Base-by-base conservation (phyloP, 2,888 invertebrate genomes). In the Diloba caeruleocephala region DNA sequence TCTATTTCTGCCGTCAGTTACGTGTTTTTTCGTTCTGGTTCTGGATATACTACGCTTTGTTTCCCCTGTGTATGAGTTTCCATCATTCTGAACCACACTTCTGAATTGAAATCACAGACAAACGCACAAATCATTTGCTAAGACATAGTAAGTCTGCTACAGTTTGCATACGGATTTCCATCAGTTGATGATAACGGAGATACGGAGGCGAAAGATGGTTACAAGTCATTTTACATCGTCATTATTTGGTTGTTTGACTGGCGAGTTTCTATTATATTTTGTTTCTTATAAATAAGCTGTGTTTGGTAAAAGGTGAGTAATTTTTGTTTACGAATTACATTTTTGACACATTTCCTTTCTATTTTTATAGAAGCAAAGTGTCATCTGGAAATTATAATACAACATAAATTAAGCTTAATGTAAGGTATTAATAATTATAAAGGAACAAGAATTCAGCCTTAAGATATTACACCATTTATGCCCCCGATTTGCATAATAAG, bases 201-300 rank as follows among this genome's bases (percentile, higher is more conserved):
- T 64, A 58, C 23, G 32, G 10, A n/a, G 25, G 29, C n/a, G 26
- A 29, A 45, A 45, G 41, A 15, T 25, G 12, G 12, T 1, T 36
- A 45, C 43, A 42, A 33, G 15, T 62, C 61, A 52, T 58, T 58
- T 62, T 62, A 64, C 64, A 10, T 62, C 6, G 61, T 62, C 61
- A 62, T 62, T 62, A 58, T 62, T 62, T 58, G 52, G 52, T 31
- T n/a, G 52, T 28, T 37, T 58, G 45, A 62, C 61, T 62, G 25
- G 45, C 58, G 28, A 41, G 31, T 39, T 63, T 56, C 33, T 23
- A 15, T 32, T 28, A 42, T 10, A 13, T 46, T 56, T 25, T 58
- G n/a, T 28, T 46, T 57, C 45, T 38, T 19, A 50, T 45, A 43
- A n/a, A 29, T 38, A n/a, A n/a, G n/a, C n/a, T 52, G 0, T 38